Conservation (phyloP, 64 coral and sea anemone genomes). For the Pachyseris speciosa region DNA sequence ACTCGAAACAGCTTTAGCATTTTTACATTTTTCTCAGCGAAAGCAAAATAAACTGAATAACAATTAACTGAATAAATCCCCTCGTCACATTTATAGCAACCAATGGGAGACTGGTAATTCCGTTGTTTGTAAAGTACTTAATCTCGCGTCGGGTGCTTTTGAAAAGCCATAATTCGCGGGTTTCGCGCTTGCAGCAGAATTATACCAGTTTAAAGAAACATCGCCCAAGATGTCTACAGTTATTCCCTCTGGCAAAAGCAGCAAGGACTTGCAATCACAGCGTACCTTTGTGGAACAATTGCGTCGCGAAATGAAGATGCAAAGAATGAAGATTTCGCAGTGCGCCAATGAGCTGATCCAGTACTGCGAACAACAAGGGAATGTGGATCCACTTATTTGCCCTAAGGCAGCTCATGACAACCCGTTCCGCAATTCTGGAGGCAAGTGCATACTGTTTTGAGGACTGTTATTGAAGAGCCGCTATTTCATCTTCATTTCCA, state of each 20-base stretch:
- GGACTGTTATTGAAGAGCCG: no score
- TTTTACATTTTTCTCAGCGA: no score
- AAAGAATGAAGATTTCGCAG: constrained; percentile 51
- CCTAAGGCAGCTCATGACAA: constrained; percentile 36
- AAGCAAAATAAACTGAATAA: no score
- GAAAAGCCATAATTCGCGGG: no score
- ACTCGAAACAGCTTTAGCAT: no score
- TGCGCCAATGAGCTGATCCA: constrained; percentile 58
- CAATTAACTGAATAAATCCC: no score
- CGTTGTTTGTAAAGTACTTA: no score
- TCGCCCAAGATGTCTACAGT: neutral
- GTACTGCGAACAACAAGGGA: constrained; percentile 64
- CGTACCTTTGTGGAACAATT: constrained; percentile 58
- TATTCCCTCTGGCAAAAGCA: constrained; percentile 40
- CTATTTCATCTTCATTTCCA: neutral
- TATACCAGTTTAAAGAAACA: neutral
- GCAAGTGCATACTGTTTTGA: constrained; percentile 54
- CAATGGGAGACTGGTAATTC: no score
- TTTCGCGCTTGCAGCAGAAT: no score
- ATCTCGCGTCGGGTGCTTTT: no score
- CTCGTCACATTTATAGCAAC: no score
- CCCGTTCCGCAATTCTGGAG: constrained; percentile 45
- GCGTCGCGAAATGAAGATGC: constrained; percentile 47
- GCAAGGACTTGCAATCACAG: constrained; percentile 61
- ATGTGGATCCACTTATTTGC: constrained; percentile 48